Evolutionary conservation across 92 coral and sea anemone genomes (phyloP), one percentile per base, ranked within the genome.

Genomic region (Heliopora coerulea): DNA sequence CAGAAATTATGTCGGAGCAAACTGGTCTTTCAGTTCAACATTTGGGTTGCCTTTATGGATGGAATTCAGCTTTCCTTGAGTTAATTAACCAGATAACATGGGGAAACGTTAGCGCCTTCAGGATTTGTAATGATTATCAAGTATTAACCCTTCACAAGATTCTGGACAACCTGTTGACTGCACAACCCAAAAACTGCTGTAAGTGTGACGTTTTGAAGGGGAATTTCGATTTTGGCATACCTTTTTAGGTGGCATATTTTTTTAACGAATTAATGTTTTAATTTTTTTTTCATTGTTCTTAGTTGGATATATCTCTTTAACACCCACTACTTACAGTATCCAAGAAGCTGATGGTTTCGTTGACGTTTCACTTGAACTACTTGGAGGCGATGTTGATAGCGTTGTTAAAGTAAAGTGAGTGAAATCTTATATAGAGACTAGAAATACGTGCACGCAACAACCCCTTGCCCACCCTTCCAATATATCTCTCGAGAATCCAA

Each of bases 1-100:
- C 77, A 31, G 32, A 54, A 14, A 63, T 70, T 31, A 25, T 70
- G 19, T 20, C 62, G 35, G 46, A 52, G 18, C 40, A 32, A 30
- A 70, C 77, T 49, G 77, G 77, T 54, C 37, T 70, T 24, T 17
- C 77, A 32, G 50, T 70, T 34, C 77, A 19, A 54, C 77, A 70
- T 31, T 34, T 70, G 64, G 62, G 48, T 30, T 70, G 77, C 28
- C 77, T 70, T 33, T 70, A 70, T 54, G 77, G 77, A 15, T 70
- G 77, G 77, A 21, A 70, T 54, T 30, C 34, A 12, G 33, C 8
- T 41, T 70, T 70, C 64, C 62, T 52, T 54, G 32, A 70, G 32
- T 52, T 70, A 23, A 70, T 70, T 3, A 54, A 32, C 57, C 32
- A 31, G 40, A 18, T 33, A 34, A 70, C 77, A 3, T 70, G 77